Conservation (phyloP, 2,888 invertebrate genomes). For the Amphiduros pacificus region DNA sequence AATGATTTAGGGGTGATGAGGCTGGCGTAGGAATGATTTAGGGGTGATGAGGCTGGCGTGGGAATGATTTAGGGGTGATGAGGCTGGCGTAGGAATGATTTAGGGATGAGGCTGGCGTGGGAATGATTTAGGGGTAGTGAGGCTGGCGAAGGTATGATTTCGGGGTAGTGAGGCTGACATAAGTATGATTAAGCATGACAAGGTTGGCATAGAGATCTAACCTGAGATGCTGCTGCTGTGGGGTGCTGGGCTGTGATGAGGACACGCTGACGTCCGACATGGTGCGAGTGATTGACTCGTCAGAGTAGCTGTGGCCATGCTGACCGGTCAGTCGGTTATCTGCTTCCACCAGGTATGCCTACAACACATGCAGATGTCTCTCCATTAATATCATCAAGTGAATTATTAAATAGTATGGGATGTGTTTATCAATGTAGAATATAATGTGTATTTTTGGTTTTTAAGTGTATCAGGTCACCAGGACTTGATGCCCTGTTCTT, state of each 20-base stretch:
- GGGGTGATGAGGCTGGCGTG: too few relatives aligned
- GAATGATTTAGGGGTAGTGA: background rate
- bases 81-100: background rate
- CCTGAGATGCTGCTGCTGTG: conserved; percentile 69
- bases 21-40: too few relatives aligned
- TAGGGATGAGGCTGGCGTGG: background rate
- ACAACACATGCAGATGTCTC: conserved; percentile 25
- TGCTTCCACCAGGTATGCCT: conserved; percentile 77
- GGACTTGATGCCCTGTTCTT: too few relatives aligned
- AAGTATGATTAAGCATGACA: background rate
- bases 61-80: too few relatives aligned
- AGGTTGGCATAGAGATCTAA: conserved; percentile 49
- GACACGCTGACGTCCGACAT: conserved; percentile 37
- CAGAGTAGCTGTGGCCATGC: conserved; percentile 6
- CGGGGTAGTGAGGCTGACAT: background rate
- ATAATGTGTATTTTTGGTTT: too few relatives aligned
- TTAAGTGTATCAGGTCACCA: too few relatives aligned
- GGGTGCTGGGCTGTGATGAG: conserved; percentile 68
- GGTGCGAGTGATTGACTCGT: conserved; percentile 17
- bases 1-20: too few relatives aligned
- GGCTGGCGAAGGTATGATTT: background rate
- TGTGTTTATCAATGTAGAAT: too few relatives aligned
- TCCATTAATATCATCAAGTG: too few relatives aligned
- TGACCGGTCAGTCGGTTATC: conserved; percentile 60
- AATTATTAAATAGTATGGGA: too few relatives aligned